Base-by-base conservation (phyloP, 2,888 invertebrate species). In the Macropis europaea region DNA sequence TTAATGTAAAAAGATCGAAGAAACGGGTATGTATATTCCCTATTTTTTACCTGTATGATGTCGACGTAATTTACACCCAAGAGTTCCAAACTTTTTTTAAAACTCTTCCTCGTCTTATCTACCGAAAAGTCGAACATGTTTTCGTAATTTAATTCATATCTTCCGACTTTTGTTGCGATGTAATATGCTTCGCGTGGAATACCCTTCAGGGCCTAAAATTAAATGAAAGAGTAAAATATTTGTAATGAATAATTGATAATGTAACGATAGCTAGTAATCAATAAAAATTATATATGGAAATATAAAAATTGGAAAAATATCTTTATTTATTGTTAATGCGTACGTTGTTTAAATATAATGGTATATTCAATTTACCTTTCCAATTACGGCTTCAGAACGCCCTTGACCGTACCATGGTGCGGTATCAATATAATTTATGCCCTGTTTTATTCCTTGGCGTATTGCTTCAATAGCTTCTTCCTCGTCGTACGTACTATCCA, bases 401-500 rank as follows among this genome's bases (percentile, higher is more conserved):
- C 97, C 96, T 86, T 97, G 95, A 0, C 98, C 98, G 87, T 98
- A 98, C 94, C 94, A 98, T 0, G 97, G 97, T 0, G 95, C 96
- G 0, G 97, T 97, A 87, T 99, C 98, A 64, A 99, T 93, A 84
- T 96, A 97, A 91, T 99, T 99, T 15, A 99, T 92, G 4, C 98
- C 98, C 36, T 91, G 91, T 85, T 93, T 94, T 2, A 98, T 87
- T 0, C 95, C 95, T 79, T 93, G 91, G 54, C 92, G 92, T 34
- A 98, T 92, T 0, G 96, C 93, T 60, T 92, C 90, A 54, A 95
- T 92, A 36, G 94, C 94, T 77, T 94, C 94, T 24, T 92, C 91
- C 79, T 95, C 93, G 47, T 95, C 92, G 73, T 91, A 93, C 0
- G 91, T 86, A 53, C 95, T 96, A 86, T 24, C 1, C 0, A 32